phyloP scores from a whole-genome alignment of 2,797 vertebrate genomes.

The Allobates femoralis region DNA sequence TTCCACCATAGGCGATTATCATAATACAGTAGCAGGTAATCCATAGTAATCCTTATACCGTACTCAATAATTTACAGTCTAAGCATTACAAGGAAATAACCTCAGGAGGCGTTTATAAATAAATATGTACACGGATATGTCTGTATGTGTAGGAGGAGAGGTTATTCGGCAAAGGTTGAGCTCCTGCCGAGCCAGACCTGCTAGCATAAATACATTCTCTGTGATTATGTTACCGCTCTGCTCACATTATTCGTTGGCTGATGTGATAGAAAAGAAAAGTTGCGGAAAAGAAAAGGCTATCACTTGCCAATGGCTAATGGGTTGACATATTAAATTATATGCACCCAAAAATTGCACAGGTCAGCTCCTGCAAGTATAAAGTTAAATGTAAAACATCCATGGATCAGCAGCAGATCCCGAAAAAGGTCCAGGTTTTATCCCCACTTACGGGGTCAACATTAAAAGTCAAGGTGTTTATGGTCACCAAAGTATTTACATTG shows the following conservation, averaged over 20 bases:
- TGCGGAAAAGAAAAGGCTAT: background rate
- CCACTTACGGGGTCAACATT: too few species aligned
- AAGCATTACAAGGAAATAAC: background rate
- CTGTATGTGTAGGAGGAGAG: conserved; percentile 9
- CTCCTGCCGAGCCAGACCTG: conserved; percentile 13
- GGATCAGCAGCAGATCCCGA: too few species aligned
- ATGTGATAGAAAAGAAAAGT: background rate
- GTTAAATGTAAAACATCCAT: background rate
- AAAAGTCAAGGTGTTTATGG: too few species aligned
- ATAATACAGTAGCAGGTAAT: conserved; percentile 4
- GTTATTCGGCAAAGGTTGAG: conserved; percentile 5
- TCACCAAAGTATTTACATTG: too few species aligned
- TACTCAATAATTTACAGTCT: conserved; percentile 13
- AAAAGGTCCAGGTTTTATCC: too few species aligned
- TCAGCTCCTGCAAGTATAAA: background rate
- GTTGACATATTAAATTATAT: background rate
- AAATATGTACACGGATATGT: conserved; percentile 11
- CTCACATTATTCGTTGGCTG: background rate
- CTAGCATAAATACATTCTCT: conserved; percentile 12
- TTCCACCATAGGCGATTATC: background rate
- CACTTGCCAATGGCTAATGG: background rate
- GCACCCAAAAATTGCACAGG: background rate
- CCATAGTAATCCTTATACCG: background rate
- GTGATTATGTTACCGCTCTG: conserved; percentile 1
- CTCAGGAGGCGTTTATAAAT: conserved; percentile 25